Evolutionary conservation across 1,140 invertebrate genomes (phyloP).

Genomic region (Achatina immaculata): DNA sequence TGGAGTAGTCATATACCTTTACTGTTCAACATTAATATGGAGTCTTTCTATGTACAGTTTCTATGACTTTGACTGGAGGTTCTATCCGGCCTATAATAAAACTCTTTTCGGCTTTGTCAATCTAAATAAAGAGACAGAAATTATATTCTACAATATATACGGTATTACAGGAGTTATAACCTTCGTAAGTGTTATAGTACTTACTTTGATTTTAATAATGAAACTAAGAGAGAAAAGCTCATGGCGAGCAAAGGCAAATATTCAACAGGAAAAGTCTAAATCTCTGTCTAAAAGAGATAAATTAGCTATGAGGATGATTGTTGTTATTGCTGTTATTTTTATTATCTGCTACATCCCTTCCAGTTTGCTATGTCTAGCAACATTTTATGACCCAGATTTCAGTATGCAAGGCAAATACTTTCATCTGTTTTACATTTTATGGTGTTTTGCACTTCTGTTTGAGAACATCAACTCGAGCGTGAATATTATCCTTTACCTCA

Average conservation of each 20-base stretch:
- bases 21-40: background rate
- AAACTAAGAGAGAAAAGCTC: background rate
- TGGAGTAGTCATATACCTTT: background rate
- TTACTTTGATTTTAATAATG: background rate
- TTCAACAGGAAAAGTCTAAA: background rate
- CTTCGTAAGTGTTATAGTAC: background rate
- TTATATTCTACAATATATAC: background rate
- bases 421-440: background rate
- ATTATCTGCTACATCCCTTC: background rate
- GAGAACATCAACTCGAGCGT: background rate
- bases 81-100: slow-evolving; percentile 1
- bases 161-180: background rate
- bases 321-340: background rate
- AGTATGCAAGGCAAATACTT: background rate
- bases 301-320: background rate
- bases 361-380: background rate
- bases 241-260: background rate
- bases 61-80: background rate
- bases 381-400: background rate
- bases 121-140: background rate
- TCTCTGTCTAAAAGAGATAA: background rate
- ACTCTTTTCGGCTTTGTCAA: background rate
- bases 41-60: background rate
- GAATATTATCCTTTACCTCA: background rate
- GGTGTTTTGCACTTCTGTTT: background rate